Evolutionary conservation across 2,888 invertebrate species (phyloP), one percentile per base, ranked within the genome.

Genomic region (Tachina grossa): DNA sequence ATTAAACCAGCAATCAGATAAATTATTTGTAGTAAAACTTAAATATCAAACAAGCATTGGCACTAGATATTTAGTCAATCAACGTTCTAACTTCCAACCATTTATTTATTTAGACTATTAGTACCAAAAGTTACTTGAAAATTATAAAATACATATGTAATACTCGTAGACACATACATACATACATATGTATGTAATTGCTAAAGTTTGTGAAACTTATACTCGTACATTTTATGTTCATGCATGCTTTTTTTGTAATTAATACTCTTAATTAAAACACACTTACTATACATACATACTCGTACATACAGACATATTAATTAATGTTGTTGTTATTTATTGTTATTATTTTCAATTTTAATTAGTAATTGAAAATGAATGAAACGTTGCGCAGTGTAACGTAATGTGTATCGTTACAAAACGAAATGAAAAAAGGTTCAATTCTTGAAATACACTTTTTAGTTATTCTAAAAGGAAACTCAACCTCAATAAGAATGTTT

Each of bases 191-290:
- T 31, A 31, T 31, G 4, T 22, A 57, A 39, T 22, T 66, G 55
- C 14, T 49, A n/a, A 19, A 61, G 9, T 39, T 45, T 61, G 39
- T 9, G 13, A 11, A 57, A 59, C 59, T 66, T 71, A 59, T 82
- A 82, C 53, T 76, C 63, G 71, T 83, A 77, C 76, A 71, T 83
- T 83, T 77, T 83, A 76, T 19, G 39, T 83, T 65, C 59, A 22
- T 78, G 83, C 83, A 83, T 83, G 83, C 83, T 83, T 77, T 83
- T 31, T 77, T 69, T 4, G 14, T 76, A 77, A 72, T 72, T 59
- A 43, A 71, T 49, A 22, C 55, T 39, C 16, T 68, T 82, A 53
- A 47, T 81, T 63, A 1, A 22, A 59, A 39, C 65, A 75, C 10
- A 57, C 41, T 16, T 65, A 43, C 6, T 31, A 31, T 31, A 6